Base-by-base conservation (phyloP, 1,140 invertebrate species). In the Drosophila teissieri region DNA sequence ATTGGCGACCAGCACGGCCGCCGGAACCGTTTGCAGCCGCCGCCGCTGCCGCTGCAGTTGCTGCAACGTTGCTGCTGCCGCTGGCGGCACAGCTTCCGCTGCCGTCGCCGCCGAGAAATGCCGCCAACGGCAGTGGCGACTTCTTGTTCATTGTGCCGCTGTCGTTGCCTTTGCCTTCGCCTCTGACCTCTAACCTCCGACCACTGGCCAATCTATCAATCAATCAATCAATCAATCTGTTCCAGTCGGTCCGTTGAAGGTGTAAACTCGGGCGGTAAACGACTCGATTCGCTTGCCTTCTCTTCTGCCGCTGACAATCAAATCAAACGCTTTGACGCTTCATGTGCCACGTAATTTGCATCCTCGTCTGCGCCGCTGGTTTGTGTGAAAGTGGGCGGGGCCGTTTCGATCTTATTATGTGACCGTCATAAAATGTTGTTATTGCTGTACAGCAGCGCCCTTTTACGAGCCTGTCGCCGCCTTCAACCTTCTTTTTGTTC, bases 391-490 rank as follows among this genome's bases (percentile, higher is more conserved):
- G 68, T 68, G 52, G 24, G 46, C 14, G 27, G 22, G 6, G 34
- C 8, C 31, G 24, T 55, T 6, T 7, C 83, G 27, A 46, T 68
- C 62, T 83, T 88, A 84, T 84, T 84, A 79, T 84, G 79, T 64
- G 79, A 82, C 79, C 79, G 84, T 88, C 84, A 88, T 88, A 86
- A 86, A 86, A 88, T 79, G 65, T 79, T 78, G 75, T 68, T 52
- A 52, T 52, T 52, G 31, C 34, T 36, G 49, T 52, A 14, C 14
- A 52, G 27, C 27, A 24, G 48, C 60, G 56, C 27, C 76, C 63
- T 70, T 79, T 86, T 86, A 88, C 74, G 67, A 51, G 70, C 67
- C 63, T 60, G 8, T 27, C 27, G 27, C 19, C 19, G 19, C 19
- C 19, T 19, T 19, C 19, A 19, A 19, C 19, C 27, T 27, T 27